Evolutionary conservation across 2,888 invertebrate genomes (phyloP).

Genomic region (Drosophila dives): DNA sequence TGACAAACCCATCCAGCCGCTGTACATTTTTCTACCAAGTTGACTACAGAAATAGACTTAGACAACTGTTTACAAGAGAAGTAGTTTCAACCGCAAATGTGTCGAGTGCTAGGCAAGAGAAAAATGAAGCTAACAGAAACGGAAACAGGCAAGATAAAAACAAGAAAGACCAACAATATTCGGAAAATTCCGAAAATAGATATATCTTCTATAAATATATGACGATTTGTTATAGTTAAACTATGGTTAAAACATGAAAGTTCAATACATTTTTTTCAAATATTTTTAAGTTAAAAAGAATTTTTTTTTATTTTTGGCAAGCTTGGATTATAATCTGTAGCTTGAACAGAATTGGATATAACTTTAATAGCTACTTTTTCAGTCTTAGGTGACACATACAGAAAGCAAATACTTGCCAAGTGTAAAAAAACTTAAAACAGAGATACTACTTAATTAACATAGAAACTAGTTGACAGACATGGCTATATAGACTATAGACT

Average conservation of each 20-base stretch:
- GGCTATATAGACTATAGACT: neutral
- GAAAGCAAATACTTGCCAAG: neutral
- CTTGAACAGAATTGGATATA: neutral
- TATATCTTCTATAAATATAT: neutral
- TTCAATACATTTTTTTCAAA: neutral
- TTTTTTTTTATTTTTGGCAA: neutral
- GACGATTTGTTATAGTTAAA: neutral
- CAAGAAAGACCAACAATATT: conserved; percentile 14
- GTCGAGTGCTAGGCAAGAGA: conserved; percentile 55
- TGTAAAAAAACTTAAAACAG: neutral
- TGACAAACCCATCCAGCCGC: conserved; percentile 31
- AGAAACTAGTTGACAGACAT: conserved; percentile 8
- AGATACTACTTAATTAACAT: neutral
- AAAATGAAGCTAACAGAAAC: conserved; percentile 27
- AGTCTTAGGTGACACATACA: neutral
- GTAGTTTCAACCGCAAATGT: conserved; percentile 50
- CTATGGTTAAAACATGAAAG: neutral
- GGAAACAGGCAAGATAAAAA: conserved; percentile 26
- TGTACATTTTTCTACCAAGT: conserved; percentile 32
- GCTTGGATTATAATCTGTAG: neutral
- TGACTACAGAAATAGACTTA: conserved; percentile 30
- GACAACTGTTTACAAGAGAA: conserved; percentile 48
- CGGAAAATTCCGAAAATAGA: conserved; percentile 7
- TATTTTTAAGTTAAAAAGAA: neutral
- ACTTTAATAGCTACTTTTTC: neutral